Evolutionary conservation across 2,797 vertebrate genomes (phyloP).

Genomic region (Hippoglossus hippoglossus): DNA sequence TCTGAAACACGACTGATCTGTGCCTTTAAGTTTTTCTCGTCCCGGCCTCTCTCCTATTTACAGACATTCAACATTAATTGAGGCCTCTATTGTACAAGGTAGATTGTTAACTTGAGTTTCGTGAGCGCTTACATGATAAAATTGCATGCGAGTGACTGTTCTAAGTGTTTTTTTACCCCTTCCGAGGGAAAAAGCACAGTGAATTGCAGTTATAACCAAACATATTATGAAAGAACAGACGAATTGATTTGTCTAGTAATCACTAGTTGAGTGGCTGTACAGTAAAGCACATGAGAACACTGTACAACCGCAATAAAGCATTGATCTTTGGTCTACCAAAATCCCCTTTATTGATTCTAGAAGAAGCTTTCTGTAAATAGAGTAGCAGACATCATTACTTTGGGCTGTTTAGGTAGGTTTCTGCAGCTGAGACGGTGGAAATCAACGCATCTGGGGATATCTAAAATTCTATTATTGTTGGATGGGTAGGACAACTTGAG

Average conservation of each 20-base stretch:
- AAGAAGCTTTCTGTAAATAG: constrained; percentile 55
- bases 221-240: constrained; percentile 37
- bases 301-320: constrained; percentile 59
- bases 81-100: constrained; percentile 71
- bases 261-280: constrained; percentile 53
- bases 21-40: neutral
- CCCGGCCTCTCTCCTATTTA: constrained; percentile 16
- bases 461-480: constrained; percentile 19
- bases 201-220: constrained; percentile 35
- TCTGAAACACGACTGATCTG: constrained; percentile 45
- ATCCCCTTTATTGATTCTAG: constrained; percentile 50
- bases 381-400: constrained; percentile 49
- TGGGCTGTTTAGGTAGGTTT: constrained; percentile 47
- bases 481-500: neutral
- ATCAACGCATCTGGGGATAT: constrained; percentile 17
- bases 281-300: constrained; percentile 50
- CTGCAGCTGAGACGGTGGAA: constrained; percentile 36
- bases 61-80: constrained; percentile 64
- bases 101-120: constrained; percentile 54
- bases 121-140: constrained; percentile 34
- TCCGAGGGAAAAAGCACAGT: constrained; percentile 67
- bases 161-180: constrained; percentile 20
- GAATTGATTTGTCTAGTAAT: constrained; percentile 28
- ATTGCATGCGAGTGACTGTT: constrained; percentile 59
- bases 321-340: constrained; percentile 80